Evolutionary conservation across 2,888 invertebrate genomes (phyloP).

Genomic region (Odontothrips loti): DNA sequence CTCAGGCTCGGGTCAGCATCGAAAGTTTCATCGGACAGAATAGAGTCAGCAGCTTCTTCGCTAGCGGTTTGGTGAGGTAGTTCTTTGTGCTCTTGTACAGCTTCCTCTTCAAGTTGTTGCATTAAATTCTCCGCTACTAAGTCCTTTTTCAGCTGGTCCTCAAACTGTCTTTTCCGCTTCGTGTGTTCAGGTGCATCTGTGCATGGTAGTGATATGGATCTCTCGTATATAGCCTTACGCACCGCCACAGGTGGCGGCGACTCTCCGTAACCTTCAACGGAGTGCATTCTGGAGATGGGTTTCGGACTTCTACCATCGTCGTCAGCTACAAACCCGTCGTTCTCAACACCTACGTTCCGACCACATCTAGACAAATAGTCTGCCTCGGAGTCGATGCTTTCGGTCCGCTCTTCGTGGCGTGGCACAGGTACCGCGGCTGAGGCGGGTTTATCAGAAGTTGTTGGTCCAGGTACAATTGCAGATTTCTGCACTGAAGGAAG

Average conservation of each 20-base stretch:
- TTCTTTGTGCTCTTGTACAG: slow-evolving; percentile 50
- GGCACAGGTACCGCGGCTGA: slow-evolving; percentile 29
- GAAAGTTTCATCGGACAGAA: not conserved
- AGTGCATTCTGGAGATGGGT: not conserved
- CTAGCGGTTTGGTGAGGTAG: not conserved
- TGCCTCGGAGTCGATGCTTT: slow-evolving; percentile 40
- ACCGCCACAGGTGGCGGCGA: slow-evolving; percentile 31
- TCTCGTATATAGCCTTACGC: slow-evolving; percentile 48
- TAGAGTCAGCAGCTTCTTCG: not conserved
- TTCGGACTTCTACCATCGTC: slow-evolving; percentile 33
- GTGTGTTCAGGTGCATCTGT: slow-evolving; percentile 52
- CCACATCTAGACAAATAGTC: slow-evolving; percentile 41
- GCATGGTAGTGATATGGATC: slow-evolving; percentile 50
- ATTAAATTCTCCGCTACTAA: slow-evolving; percentile 53
- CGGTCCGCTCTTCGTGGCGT: not conserved
- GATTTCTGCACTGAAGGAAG: not conserved
- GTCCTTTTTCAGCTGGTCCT: slow-evolving; percentile 58
- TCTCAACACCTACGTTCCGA: slow-evolving; percentile 46
- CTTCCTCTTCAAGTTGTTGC: slow-evolving; percentile 50
- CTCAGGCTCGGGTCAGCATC: not conserved
- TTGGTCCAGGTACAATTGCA: not conserved
- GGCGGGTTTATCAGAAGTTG: no score
- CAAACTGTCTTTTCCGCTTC: slow-evolving; percentile 54
- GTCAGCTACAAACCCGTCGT: slow-evolving; percentile 46
- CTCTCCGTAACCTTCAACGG: slow-evolving; percentile 27